Evolutionary conservation across 1,140 invertebrate species (phyloP).

Genomic region (Mya arenaria): DNA sequence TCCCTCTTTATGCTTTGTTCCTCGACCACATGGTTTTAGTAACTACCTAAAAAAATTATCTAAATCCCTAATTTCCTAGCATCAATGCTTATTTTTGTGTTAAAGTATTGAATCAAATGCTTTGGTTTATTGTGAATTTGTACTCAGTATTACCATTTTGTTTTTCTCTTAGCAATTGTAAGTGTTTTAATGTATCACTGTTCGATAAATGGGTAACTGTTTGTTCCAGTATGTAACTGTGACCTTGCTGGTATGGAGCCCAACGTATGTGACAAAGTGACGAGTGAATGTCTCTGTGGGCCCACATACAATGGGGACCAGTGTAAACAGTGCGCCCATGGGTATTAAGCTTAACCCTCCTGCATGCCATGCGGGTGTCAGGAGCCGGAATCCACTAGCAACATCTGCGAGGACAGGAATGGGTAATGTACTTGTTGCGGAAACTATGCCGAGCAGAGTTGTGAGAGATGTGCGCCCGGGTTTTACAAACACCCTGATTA

Average conservation of each 20-base stretch:
- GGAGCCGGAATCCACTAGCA: conserved; percentile 64
- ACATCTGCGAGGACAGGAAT: conserved; percentile 86
- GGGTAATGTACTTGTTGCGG: conserved; percentile 96
- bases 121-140: too few relatives aligned
- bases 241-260: conserved; percentile 92
- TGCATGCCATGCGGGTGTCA: conserved; percentile 83
- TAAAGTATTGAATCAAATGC: too few relatives aligned
- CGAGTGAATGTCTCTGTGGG: conserved; percentile 94
- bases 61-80: too few relatives aligned
- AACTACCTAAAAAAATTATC: too few relatives aligned
- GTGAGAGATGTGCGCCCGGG: conserved; percentile 96
- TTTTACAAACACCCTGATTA: conserved; percentile 96
- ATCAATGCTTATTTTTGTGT: too few relatives aligned
- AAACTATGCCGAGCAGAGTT: conserved; percentile 95
- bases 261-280: conserved; percentile 92
- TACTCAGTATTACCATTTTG: too few relatives aligned
- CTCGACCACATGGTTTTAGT: too few relatives aligned
- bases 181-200: too few relatives aligned
- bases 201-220: too few relatives aligned
- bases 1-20: too few relatives aligned
- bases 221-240: conserved; percentile 92
- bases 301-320: conserved; percentile 93
- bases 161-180: too few relatives aligned
- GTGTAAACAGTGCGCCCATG: conserved; percentile 94
- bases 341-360: conserved; percentile 93